Base-by-base conservation (phyloP, 2,888 invertebrate genomes). In the Cephus rjabovi region DNA sequence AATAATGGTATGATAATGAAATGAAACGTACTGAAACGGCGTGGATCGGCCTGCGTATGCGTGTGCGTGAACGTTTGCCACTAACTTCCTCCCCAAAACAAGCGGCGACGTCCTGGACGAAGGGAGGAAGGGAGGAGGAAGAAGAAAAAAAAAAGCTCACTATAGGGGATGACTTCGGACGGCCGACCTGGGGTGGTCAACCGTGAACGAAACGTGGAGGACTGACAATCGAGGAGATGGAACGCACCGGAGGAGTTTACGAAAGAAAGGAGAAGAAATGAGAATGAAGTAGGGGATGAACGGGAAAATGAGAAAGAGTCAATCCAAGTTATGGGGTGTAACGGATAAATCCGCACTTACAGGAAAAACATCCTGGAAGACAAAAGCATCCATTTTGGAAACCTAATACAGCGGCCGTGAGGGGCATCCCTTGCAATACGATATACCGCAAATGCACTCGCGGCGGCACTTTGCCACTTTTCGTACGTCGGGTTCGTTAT, bases 1-100 rank as follows among this genome's bases (percentile, higher is more conserved):
- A 87, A 88, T 90, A 89, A 90, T 87, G 84, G 86, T 88, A 90
- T 90, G 89, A 90, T 90, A 89, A 90, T 90, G 90, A 90, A 90
- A 87, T 84, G 86, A 86, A 89, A 87, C 84, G 86, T 69, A 31
- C 68, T 31, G 74, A 74, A 74, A 70, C 31, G 71, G 71, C 71
- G 71, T 30, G 33, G 33, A 71, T 31, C 33, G 31, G 31, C 3
- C 6, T 11, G 71, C 31, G 71, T 75, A 74, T 69, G 68, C 69
- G 75, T 75, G 71, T 71, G 56, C n/a, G n/a, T 56, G 40, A 40
- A 30, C 75, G 40, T 33, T 35, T 34, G 11, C 31, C 84, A 82
- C 81, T 87, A 86, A 87, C 86, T 87, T 85, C 83, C 84, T 86
- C 83, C 86, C 85, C 84, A 85, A 87, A 88, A 87, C 87, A 86